phyloP scores from a whole-genome alignment of 2,113 vertebrate genomes.

The Stigmatopora nigra region DNA sequence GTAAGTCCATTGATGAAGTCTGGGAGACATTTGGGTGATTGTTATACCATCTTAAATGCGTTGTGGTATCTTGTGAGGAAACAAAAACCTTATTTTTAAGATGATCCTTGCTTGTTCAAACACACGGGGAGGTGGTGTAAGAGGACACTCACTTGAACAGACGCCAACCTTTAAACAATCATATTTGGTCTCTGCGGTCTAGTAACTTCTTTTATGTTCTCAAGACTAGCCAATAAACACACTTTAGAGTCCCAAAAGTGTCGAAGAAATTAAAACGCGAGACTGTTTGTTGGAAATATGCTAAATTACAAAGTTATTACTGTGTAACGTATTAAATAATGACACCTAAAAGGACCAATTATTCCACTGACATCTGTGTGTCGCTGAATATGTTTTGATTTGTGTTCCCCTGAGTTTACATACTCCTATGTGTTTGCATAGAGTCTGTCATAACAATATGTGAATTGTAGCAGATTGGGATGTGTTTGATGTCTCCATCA shows the following conservation, averaged over 20 bases:
- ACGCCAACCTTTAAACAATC: slow-evolving; percentile 42
- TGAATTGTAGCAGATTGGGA: not conserved
- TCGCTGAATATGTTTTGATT: not conserved
- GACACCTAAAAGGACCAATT: too few relatives aligned
- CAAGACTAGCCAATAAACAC: slow-evolving; percentile 49
- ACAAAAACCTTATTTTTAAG: slow-evolving; percentile 25
- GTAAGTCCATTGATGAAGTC: slow-evolving; percentile 45
- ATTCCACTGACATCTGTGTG: too few relatives aligned
- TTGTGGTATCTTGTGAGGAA: slow-evolving; percentile 32
- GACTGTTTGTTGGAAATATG: slow-evolving; percentile 35
- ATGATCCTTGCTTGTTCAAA: slow-evolving; percentile 31
- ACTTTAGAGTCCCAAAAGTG: slow-evolving; percentile 40
- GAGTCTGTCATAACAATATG: not conserved
- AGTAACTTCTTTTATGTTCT: slow-evolving; percentile 52
- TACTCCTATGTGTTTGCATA: not conserved
- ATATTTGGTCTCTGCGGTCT: slow-evolving; percentile 54
- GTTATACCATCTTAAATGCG: slow-evolving; percentile 41
- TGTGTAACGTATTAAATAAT: too few relatives aligned
- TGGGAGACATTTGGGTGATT: slow-evolving; percentile 38
- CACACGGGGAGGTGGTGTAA: slow-evolving; percentile 13
- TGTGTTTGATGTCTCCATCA: not conserved
- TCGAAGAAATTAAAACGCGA: slow-evolving; percentile 31
- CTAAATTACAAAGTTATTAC: slow-evolving; percentile 14
- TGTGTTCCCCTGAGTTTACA: too few relatives aligned
- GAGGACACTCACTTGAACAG: slow-evolving; percentile 24